Evolutionary conservation across 2,113 vertebrate species (phyloP).

Genomic region (Megaceryle torquata): DNA sequence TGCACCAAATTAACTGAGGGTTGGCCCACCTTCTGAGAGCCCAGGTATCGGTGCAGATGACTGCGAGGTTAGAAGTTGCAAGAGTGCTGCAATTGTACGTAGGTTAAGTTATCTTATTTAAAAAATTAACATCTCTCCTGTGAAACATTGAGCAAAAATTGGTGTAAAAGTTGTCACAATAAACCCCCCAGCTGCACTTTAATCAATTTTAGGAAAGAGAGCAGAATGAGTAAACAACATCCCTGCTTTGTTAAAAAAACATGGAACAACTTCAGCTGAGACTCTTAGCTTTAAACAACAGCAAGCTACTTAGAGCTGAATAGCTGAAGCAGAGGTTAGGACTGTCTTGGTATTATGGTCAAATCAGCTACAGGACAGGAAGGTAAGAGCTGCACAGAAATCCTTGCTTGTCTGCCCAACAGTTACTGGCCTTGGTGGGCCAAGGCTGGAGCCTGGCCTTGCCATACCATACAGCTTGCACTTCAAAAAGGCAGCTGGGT

Average conservation of each 20-base stretch:
- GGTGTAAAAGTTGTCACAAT: not conserved
- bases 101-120: not conserved
- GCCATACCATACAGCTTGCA: not conserved
- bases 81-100: not conserved
- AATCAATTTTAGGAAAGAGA: not conserved
- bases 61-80: not conserved
- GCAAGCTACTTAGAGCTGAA: not conserved
- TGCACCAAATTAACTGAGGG: not conserved
- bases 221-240: not conserved
- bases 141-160: not conserved
- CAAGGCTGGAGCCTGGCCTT: not conserved
- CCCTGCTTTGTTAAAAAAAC: not conserved
- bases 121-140: not conserved
- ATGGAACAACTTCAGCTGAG: not conserved
- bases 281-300: not conserved
- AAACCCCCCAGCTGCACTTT: not conserved
- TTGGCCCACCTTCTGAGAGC: not conserved
- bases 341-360: not conserved
- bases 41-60: not conserved
- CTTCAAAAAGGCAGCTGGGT: not conserved
- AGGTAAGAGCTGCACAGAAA: not conserved
- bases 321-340: not conserved
- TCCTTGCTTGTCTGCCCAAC: not conserved
- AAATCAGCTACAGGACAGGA: not conserved
- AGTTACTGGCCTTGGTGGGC: not conserved